Evolutionary conservation across 2,113 vertebrate species (phyloP), one percentile per base, ranked within the genome.

Genomic region (Leucopternis melanops): DNA sequence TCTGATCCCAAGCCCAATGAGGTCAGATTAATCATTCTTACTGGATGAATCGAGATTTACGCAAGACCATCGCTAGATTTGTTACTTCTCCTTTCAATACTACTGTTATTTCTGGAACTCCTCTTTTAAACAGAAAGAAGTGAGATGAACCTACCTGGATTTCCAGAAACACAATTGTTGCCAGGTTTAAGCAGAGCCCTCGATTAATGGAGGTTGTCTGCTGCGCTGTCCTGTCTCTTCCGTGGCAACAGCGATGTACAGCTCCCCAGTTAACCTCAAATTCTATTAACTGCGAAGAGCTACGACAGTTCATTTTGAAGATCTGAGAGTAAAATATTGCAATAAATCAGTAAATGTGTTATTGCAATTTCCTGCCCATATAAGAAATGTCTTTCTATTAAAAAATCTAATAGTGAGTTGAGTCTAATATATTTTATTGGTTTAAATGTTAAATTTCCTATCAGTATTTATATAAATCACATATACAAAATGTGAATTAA

Each of bases 281-380:
- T 79, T 94, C 95, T 81, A 89, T 96, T 86, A 95, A 92, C 87
- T 75, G 16, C 22, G 61, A 94, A 67, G 29, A 87, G 61, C 73
- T 89, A 49, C 1, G 20, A 67, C 73, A 91, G 61, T 92, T 91
- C 80, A 78, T 88, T 92, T 92, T 70, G 83, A 94, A 91, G 77
- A 95, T 58, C 45, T 22, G 55, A 74, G 42, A 81, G 26, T 95
- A 89, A 95, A 92, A 92, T 83, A 91, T 8, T 94, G 82, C 74
- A 70, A 86, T 88, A 92, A 95, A 96, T 94, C 91, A 95, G 42
- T 70, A 88, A 89, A 81, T 7, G 77, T 45, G 47, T 94, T 95
- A 92, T 11, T 92, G 73, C 93, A 95, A 96, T 95, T 95, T 96
- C 96, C 96, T 97, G 92, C 49, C 70, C 5, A 1, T 81, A 52